Evolutionary conservation across 2,797 vertebrate genomes (phyloP).

Genomic region (Sus cebifrons): DNA sequence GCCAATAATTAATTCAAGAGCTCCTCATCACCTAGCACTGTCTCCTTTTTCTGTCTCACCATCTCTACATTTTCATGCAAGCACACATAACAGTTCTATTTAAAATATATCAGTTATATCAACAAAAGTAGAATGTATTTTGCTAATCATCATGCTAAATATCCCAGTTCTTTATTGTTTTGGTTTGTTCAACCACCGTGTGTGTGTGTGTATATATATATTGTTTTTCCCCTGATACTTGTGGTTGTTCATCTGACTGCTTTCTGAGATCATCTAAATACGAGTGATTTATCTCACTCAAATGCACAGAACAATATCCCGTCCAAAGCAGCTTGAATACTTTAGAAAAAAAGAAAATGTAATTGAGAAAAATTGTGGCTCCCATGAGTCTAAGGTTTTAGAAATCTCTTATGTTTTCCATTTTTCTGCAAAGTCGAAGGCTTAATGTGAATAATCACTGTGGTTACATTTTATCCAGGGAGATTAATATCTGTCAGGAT

Average conservation of each 20-base stretch:
- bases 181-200: not conserved
- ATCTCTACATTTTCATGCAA: not conserved
- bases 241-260: slow-evolving; percentile 54
- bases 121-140: not conserved
- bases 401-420: slow-evolving; percentile 64
- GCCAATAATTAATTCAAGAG: not conserved
- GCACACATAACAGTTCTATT: not conserved
- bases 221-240: not conserved
- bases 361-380: slow-evolving; percentile 77
- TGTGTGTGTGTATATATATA: not conserved
- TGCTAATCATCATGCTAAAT: slow-evolving; percentile 57
- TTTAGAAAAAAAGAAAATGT: slow-evolving; percentile 68
- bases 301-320: slow-evolving; percentile 25
- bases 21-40: not conserved
- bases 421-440: slow-evolving; percentile 67
- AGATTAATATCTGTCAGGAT: slow-evolving; percentile 39
- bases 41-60: not conserved
- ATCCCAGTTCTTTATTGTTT: not conserved
- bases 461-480: slow-evolving; percentile 71
- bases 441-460: slow-evolving; percentile 75
- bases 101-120: not conserved
- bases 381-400: slow-evolving; percentile 68
- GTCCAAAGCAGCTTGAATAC: slow-evolving; percentile 63
- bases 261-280: slow-evolving; percentile 61
- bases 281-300: slow-evolving; percentile 68